Evolutionary conservation across 2,888 invertebrate species (phyloP).

Genomic region (Augiades crinisus): DNA sequence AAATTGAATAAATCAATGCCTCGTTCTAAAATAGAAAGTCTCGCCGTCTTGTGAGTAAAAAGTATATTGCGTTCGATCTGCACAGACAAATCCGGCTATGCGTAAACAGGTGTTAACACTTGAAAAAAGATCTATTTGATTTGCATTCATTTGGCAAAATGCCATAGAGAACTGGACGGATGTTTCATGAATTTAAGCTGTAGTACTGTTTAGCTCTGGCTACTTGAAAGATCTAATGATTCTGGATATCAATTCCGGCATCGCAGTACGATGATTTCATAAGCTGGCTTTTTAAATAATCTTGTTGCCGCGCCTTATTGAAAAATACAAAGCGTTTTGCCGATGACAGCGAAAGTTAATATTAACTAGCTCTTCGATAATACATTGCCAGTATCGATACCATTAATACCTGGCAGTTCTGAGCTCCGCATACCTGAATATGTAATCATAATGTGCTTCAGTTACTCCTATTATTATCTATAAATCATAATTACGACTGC

Average conservation of each 20-base stretch:
- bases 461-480: background rate
- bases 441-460: slow-evolving; percentile 16
- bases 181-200: slow-evolving; percentile 20
- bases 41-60: background rate
- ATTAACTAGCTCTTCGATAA: slow-evolving; percentile 13
- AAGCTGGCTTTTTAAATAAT: background rate
- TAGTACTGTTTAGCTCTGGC: background rate
- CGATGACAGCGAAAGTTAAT: slow-evolving; percentile 16
- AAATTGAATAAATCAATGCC: slow-evolving; percentile 4
- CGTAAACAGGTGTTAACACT: slow-evolving; percentile 24
- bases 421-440: slow-evolving; percentile 20
- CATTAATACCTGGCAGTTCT: slow-evolving; percentile 9
- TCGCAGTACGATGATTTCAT: background rate
- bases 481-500: background rate
- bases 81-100: slow-evolving; percentile 11
- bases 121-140: slow-evolving; percentile 25
- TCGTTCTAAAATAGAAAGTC: slow-evolving; percentile 18
- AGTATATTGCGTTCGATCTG: slow-evolving; percentile 8
- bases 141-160: slow-evolving; percentile 33
- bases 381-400: slow-evolving; percentile 13
- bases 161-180: slow-evolving; percentile 32
- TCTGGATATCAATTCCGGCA: background rate
- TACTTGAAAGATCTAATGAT: background rate
- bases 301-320: background rate
- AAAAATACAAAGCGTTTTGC: slow-evolving; percentile 2